Evolutionary conservation across 23 tunicate genomes (phyloP), one percentile per base, ranked within the genome.

Genomic region (Clavelina lepadiformis): DNA sequence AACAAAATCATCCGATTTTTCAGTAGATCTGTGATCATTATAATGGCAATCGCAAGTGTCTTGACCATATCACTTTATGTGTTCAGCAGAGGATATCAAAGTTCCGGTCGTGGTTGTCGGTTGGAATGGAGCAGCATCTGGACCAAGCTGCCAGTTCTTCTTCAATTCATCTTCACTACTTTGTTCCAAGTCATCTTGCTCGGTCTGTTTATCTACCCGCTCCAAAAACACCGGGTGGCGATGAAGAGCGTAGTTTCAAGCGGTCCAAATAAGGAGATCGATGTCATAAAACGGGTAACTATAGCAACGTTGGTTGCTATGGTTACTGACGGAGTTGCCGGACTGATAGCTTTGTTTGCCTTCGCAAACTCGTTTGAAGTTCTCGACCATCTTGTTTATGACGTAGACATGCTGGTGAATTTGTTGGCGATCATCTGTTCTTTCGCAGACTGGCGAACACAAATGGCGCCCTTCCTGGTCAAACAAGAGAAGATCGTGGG

Each of bases 121-220:
- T 56, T 86, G 4, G 38, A 24, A 37, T 71, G 56, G 57, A 51
- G 68, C 31, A 51, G 28, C 0, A 36, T 72, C 1, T 63, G 77
- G 69, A 66, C 24, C 28, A 63, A 46, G 46, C 47, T 86, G 3
- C 95, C 95, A 0, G 95, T 85, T 2, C 46, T 71, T 2, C 51
- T 86, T 65, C 63, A 65, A 28, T 71, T 77, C 31, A 4, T 72
- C 19, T 77, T 62, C 34, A 78, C 80, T 7, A 38, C 54, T 49
- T 20, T 69, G 27, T 86, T 86, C 46, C 95, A 86, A 64, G 23
- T 65, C 34, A 86, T 78, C 0, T 53, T 86, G 45, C 38, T 86
- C 31, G 95, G 85, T 21, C 49, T 86, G 56, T 64, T 86, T 27
- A 63, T 78, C 26, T 76, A 71, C 41, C 95, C 95, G 22, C 67